Evolutionary conservation across 2,888 invertebrate genomes (phyloP), one percentile per base, ranked within the genome.

Genomic region (Meghimatium bilineatum): DNA sequence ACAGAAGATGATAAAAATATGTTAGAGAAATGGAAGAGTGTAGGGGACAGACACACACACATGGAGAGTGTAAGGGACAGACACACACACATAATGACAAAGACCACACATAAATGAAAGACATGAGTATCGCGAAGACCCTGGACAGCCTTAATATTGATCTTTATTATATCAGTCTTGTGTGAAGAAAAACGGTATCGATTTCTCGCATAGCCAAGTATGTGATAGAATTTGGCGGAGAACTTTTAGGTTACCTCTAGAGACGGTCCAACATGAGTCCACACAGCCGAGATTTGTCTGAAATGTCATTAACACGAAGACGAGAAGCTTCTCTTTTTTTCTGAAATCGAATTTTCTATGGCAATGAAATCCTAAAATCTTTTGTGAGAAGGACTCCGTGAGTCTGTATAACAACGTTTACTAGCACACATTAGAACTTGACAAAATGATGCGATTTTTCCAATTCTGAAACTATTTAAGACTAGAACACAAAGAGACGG

Each of bases 281-380:
- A 72, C 44, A 72, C n/a, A 29, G 72, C 44, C 44, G 72, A 44
- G 72, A 72, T 72, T 72, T 72, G 72, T 26, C 72, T 49, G 72
- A 26, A 72, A 72, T 72, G 72, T 72, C 72, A 72, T 72, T 72
- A 72, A 0, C 72, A 72, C 44, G 66, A 71, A 71, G 23, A 38
- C 38, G 23, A 26, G 38, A 12, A 36, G 5, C 5, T 44, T 5
- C 44, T 12, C 12, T 12, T 44, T 44, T 44, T 10, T 72, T 72
- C 10, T 26, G n/a, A 72, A 72, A 44, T 29, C 38, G 26, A 72
- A 44, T 72, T 44, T n/a, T 71, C 38, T 72, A 10, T 26, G 29
- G 72, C 72, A 12, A 72, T 44, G n/a, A 44, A 49, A 44, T 44
- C 49, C 72, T 2, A n/a, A n/a, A 29, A 29, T 49, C 66, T 32